Percentiles rank a stretch among this genome's conserved stretches.
Evolutionary conservation across 2,113 vertebrate genomes (phyloP).

Genomic region (Emydocephalus ijimae): DNA sequence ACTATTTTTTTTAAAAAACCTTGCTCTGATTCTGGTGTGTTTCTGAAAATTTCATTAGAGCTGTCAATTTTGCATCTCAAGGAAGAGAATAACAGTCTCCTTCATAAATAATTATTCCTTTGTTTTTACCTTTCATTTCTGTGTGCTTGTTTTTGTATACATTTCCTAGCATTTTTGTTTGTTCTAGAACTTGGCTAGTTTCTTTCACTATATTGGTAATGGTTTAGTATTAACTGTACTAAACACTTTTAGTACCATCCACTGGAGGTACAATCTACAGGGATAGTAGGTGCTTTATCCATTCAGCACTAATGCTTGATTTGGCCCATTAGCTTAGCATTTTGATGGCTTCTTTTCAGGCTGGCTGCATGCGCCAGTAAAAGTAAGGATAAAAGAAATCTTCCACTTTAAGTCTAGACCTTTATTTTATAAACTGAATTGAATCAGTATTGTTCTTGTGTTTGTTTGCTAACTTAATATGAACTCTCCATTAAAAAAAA

Average conservation of each 20-base stretch:
- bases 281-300: constrained; percentile 27
- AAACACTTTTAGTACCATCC: constrained; percentile 15
- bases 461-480: constrained; percentile 37
- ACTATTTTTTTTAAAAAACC: background rate
- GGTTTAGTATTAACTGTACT: constrained; percentile 11
- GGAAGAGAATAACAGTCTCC: background rate
- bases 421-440: constrained; percentile 42
- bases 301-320: background rate
- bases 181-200: constrained; percentile 31
- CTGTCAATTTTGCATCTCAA: background rate
- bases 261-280: background rate
- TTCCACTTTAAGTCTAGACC: constrained; percentile 36
- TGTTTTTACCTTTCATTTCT: constrained; percentile 20
- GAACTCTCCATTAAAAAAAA: background rate
- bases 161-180: constrained; percentile 45
- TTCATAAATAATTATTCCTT: constrained; percentile 22
- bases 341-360: constrained; percentile 33
- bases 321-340: constrained; percentile 25
- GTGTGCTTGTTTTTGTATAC: background rate
- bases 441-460: constrained; percentile 17
- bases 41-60: background rate
- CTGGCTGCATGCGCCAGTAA: constrained; percentile 23
- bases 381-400: constrained; percentile 18
- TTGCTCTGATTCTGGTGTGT: accelerated
- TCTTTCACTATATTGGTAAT: constrained; percentile 25